These are phyloP conservation scores for Picathartes gymnocephalus DNA, from an alignment of 2,113 vertebrate genomes.

Conservation along the genomic window DNA sequence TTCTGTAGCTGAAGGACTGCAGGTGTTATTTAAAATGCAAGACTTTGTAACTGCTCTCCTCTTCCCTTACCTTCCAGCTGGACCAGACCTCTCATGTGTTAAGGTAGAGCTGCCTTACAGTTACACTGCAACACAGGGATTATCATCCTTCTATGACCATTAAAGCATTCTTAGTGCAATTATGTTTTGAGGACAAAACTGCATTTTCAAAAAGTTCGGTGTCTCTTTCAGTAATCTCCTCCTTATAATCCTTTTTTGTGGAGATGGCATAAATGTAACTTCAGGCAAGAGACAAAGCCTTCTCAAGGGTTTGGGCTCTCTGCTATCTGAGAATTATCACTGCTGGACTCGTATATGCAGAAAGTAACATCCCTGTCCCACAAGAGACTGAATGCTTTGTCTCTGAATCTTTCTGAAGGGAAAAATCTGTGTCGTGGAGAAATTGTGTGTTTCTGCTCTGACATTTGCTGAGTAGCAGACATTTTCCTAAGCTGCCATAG, in stretches of 20 bases:
- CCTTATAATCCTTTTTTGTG: not conserved
- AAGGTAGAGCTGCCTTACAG: not conserved
- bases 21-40: not conserved
- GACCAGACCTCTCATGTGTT: not conserved
- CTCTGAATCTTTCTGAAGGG: not conserved
- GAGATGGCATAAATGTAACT: not conserved
- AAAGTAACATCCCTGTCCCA: not conserved
- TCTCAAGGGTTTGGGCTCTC: not conserved
- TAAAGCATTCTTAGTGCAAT: not conserved
- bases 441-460: not conserved
- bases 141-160: not conserved
- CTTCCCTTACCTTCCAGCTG: not conserved
- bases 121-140: not conserved
- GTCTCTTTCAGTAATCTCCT: not conserved
- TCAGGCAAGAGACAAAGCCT: not conserved
- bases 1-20: not conserved
- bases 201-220: not conserved
- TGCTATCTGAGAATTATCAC: not conserved
- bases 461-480: not conserved
- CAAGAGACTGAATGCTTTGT: not conserved
- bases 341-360: fast-evolving
- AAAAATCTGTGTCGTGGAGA: not conserved
- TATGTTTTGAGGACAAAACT: not conserved
- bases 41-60: not conserved
- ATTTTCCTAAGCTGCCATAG: not conserved